A percentile compares a stretch with the other conserved stretches of the same genome.
These are phyloP conservation scores for Lordiphosa clarofinis DNA, from an alignment of 1,140 invertebrate species.

Conservation along the genomic window DNA sequence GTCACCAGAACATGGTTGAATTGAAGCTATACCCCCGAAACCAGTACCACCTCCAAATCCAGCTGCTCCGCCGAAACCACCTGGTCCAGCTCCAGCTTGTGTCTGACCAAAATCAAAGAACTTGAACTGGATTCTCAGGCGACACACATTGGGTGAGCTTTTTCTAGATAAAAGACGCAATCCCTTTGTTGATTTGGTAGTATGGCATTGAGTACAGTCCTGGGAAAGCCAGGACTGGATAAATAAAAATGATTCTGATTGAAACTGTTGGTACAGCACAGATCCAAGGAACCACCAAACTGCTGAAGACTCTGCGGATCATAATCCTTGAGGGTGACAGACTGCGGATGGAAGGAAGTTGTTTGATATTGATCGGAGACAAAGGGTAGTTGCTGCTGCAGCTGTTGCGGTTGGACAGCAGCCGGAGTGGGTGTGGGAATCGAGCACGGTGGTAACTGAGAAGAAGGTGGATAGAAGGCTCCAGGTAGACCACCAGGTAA, in stretches of 20 bases:
- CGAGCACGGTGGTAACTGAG: neutral
- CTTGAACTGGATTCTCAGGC: slow-evolving; percentile 81
- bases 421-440: slow-evolving; percentile 1
- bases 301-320: slow-evolving; percentile 52
- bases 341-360: slow-evolving; percentile 43
- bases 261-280: slow-evolving; percentile 80
- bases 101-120: slow-evolving; percentile 81
- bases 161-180: slow-evolving; percentile 81
- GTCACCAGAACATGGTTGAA: slow-evolving; percentile 78
- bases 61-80: slow-evolving; percentile 7
- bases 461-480: slow-evolving; percentile 1
- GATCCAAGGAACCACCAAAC: slow-evolving; percentile 45
- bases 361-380: slow-evolving; percentile 57
- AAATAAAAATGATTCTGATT: slow-evolving; percentile 80
- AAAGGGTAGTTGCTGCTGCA: slow-evolving; percentile 45
- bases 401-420: slow-evolving; percentile 14
- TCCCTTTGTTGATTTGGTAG: slow-evolving; percentile 70
- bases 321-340: slow-evolving; percentile 54
- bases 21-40: neutral
- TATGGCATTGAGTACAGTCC: slow-evolving; percentile 61
- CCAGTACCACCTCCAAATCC: neutral
- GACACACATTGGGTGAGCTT: slow-evolving; percentile 80
- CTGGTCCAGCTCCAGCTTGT: slow-evolving; percentile 1
- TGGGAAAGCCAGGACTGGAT: slow-evolving; percentile 82
- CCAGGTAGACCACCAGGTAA: neutral